A percentile compares a stretch with the other conserved stretches of the same genome.
phyloP scores from a whole-genome alignment of 2,113 vertebrate species.

The Sinocyclocheilus rhinocerous region DNA sequence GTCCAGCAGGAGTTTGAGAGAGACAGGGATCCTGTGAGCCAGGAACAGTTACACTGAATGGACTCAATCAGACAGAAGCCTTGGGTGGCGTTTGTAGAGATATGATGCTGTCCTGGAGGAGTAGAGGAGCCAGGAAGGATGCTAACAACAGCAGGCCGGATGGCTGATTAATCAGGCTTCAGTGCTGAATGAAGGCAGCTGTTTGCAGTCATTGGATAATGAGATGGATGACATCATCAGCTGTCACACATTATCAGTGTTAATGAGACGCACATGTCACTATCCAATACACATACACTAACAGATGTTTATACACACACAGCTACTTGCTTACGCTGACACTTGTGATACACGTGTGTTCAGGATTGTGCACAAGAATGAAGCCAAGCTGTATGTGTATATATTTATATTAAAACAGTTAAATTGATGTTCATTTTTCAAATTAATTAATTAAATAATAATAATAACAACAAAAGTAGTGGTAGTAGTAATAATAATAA shows the following conservation, averaged over 20 bases:
- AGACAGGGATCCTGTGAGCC: not conserved
- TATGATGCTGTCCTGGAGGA: not conserved
- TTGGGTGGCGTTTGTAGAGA: not conserved
- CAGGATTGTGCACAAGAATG: not conserved
- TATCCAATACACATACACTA: not conserved
- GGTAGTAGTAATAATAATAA: not conserved
- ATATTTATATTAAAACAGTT: not conserved
- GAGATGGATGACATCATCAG: constrained; percentile 68
- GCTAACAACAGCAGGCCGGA: not conserved
- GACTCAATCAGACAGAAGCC: not conserved
- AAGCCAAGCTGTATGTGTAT: not conserved
- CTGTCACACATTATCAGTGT: constrained; percentile 59
- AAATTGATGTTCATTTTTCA: not conserved
- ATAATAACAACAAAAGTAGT: not conserved
- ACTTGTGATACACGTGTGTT: not conserved
- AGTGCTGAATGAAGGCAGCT: constrained; percentile 60
- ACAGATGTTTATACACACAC: not conserved
- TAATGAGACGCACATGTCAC: constrained; percentile 69
- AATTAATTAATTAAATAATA: not conserved
- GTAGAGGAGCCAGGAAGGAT: not conserved
- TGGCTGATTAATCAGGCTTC: constrained; percentile 7
- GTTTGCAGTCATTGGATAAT: constrained; percentile 72
- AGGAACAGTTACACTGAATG: not conserved
- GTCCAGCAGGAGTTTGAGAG: not conserved
- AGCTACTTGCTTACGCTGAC: not conserved